Base-by-base conservation (phyloP, 23 tunicate genomes). In the Ascidia mentula region DNA sequence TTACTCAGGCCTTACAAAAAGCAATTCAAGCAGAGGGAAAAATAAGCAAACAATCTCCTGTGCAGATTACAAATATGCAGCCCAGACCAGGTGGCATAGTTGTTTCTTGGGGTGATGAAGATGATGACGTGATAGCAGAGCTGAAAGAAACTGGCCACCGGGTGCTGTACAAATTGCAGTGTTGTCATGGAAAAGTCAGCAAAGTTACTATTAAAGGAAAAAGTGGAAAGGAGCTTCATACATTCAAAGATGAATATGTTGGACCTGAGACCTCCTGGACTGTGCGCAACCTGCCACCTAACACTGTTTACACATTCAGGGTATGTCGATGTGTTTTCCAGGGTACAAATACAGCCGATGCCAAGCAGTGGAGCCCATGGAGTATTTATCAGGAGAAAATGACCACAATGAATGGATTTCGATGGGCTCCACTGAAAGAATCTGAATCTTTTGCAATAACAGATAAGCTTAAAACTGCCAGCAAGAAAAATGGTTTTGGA, bases 311-410 rank as follows among this genome's bases (percentile, higher is more conserved):
- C 75, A 93, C 98, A 31, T 93, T 93, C 73, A 31, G 98, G 36
- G 93, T 88, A 0, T 81, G 86, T 34, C 72, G 89, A 3, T 93
- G 94, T 37, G 28, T 39, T 26, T 76, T 32, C 69, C 22, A 38
- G 40, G 82, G 69, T 18, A 72, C 75, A 69, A 53, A 53, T 53
- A 28, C 28, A 6, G 65, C 24, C 2, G 69, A 38, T 13, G 34
- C 42, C 7, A 76, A 77, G 77, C 87, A 82, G 31, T 93, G 98
- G 93, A 81, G 90, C 38, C 98, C 98, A 1, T 93, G 98, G 98
- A 93, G 98, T 69, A 89, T 93, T 34, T 84, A 76, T 76, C 98
- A 93, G 42, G 89, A 82, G 7, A 86, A 91, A 81, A 80, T 93
- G 81, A 88, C 94, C n/a, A 77, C 79, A 18, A 84, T 93, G 81